Evolutionary conservation across 2,113 vertebrate species (phyloP), one percentile per base, ranked within the genome.

Genomic region (Pterophyllum scalare): DNA sequence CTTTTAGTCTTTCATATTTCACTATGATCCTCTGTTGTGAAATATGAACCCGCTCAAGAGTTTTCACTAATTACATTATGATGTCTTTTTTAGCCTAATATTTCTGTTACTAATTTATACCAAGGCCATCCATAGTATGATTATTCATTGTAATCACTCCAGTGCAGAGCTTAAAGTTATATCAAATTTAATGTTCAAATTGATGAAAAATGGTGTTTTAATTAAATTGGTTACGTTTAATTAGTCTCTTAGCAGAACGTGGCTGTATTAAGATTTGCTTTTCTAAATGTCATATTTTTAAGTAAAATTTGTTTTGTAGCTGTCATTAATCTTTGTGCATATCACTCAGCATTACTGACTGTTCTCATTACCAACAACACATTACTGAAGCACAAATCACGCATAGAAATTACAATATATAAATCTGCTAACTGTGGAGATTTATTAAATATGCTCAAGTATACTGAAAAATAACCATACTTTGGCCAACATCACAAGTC

Each of bases 71-170:
- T 90, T 83, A 77, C 49, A 83, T 86, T 62, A 49, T 79, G 70
- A 82, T 79, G 65, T 74, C 80, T 81, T 58, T 88, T 70, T 76
- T 58, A 59, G 61, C 35, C 31, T 79, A 86, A 79, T 75, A 35
- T 59, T 57, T 57, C 62, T 77, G 59, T 58, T 77, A 43, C 40
- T 75, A 61, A 72, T 54, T 72, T 72, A 72, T 72, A 72, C 46
- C 57, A 64, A 78, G 70, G 64, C 62, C 20, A 78, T 80, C n/a
- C 28, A 46, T 82, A 62, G 82, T 80, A 22, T 88, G 72, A 89
- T 92, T 84, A 84, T 86, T 86, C 59, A 84, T 62, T 11, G 8
- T 85, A 89, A 93, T 91, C 88, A 77, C 26, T 65, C 60, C 77
- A 75, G 81, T 86, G 84, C 81, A 79, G 56, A 86, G 78, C 77